Evolutionary conservation across 2,797 vertebrate species (phyloP).

Genomic region (Peromyscus attwateri): DNA sequence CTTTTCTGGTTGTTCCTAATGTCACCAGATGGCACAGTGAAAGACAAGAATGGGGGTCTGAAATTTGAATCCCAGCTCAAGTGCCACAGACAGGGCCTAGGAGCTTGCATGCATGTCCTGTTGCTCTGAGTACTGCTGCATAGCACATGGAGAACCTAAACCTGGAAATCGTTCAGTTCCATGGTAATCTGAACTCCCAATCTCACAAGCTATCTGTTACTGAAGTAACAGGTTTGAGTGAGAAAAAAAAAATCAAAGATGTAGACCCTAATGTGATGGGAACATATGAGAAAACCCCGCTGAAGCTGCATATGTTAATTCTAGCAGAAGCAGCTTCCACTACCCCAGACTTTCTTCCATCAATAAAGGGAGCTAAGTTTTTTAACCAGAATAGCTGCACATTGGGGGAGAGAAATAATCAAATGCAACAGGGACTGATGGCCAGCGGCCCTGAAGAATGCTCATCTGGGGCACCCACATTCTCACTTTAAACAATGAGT

Average conservation of each 20-base stretch:
- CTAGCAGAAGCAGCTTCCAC: background rate
- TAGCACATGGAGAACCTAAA: background rate
- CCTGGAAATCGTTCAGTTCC: background rate
- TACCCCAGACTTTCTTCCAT: background rate
- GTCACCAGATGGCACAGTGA: background rate
- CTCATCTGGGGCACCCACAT: background rate
- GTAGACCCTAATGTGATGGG: fast-evolving
- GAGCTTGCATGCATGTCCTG: background rate
- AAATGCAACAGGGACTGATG: too few relatives aligned
- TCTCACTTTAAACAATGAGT: background rate
- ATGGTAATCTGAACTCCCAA: background rate
- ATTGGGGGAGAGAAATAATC: background rate
- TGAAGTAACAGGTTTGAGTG: background rate
- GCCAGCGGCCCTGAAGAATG: background rate
- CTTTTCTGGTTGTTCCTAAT: background rate
- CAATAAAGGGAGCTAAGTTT: background rate
- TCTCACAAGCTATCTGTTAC: background rate
- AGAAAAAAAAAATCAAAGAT: background rate
- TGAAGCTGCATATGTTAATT: background rate
- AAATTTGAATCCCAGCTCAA: background rate
- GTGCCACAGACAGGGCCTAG: too few relatives aligned
- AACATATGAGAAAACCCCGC: background rate
- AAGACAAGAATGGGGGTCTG: background rate
- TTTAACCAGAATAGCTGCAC: background rate
- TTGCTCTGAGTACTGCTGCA: background rate